Conservation (phyloP, 2,797 vertebrate species). For the Aerospiza tachiro region DNA sequence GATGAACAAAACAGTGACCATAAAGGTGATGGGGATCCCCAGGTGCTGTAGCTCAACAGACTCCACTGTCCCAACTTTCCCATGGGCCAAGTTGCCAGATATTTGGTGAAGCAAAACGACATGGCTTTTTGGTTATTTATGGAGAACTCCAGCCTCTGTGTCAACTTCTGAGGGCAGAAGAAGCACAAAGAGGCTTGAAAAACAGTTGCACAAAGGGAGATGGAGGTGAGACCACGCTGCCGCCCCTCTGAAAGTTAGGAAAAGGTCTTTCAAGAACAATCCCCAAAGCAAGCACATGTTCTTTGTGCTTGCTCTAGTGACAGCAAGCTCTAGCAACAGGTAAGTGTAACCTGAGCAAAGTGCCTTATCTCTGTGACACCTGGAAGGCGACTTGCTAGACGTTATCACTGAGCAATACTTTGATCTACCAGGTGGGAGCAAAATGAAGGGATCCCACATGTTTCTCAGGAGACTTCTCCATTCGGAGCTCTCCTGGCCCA, state of each 20-base stretch:
- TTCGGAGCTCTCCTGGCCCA: neutral
- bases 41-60: neutral
- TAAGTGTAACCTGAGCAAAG: neutral
- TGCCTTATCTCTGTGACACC: neutral
- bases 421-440: constrained; percentile 30
- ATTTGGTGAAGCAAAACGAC: neutral
- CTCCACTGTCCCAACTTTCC: neutral
- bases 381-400: neutral
- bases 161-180: neutral
- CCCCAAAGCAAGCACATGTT: rapidly evolving
- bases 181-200: neutral
- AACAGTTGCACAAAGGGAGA: neutral
- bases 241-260: neutral
- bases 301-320: neutral
- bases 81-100: neutral
- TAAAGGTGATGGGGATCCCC: neutral
- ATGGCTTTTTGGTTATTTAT: neutral
- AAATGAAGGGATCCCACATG: neutral
- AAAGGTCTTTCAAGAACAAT: neutral
- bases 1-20: neutral
- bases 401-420: neutral
- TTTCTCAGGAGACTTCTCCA: neutral
- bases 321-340: neutral
- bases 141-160: neutral
- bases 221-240: neutral